Conservation (phyloP, 1,140 invertebrate species). For the Pseudomyrmex gracilis region DNA sequence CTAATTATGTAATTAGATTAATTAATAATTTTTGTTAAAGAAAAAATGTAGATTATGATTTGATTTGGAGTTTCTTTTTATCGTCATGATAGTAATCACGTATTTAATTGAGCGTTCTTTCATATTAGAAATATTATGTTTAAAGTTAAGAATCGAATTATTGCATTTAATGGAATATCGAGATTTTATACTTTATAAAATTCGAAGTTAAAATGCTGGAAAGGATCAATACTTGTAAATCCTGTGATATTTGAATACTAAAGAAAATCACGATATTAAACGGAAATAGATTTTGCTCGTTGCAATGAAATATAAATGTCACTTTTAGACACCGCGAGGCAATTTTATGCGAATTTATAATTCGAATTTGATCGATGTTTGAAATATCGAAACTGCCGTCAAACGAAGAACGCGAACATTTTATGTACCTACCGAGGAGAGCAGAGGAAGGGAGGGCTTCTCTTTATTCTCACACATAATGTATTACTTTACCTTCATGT, state of each 20-base stretch:
- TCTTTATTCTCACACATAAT: slow-evolving; percentile 39
- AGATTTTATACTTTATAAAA: background rate
- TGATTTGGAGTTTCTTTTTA: too few species aligned
- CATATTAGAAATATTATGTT: too few species aligned
- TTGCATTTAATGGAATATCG: background rate
- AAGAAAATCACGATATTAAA: slow-evolving; percentile 3
- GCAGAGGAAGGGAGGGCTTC: too few species aligned
- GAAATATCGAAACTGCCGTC: slow-evolving; percentile 27
- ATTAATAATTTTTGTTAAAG: too few species aligned
- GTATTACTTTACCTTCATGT: slow-evolving; percentile 38
- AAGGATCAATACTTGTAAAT: background rate
- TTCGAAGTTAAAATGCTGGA: slow-evolving; percentile 8
- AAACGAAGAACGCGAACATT: slow-evolving; percentile 3
- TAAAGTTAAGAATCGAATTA: too few species aligned
- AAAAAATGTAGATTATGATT: too few species aligned
- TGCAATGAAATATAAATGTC: slow-evolving; percentile 1
- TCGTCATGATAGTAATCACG: too few species aligned
- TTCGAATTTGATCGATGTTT: slow-evolving; percentile 38
- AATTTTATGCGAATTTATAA: slow-evolving; percentile 21
- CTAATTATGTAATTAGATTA: too few species aligned
- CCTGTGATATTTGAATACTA: background rate
- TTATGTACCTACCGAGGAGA: slow-evolving; percentile 11
- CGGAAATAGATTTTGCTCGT: background rate
- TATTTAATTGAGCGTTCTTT: too few species aligned
- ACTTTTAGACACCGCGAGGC: background rate